Evolutionary conservation across 2,888 invertebrate species (phyloP).

Genomic region (Flexamia atlantica): DNA sequence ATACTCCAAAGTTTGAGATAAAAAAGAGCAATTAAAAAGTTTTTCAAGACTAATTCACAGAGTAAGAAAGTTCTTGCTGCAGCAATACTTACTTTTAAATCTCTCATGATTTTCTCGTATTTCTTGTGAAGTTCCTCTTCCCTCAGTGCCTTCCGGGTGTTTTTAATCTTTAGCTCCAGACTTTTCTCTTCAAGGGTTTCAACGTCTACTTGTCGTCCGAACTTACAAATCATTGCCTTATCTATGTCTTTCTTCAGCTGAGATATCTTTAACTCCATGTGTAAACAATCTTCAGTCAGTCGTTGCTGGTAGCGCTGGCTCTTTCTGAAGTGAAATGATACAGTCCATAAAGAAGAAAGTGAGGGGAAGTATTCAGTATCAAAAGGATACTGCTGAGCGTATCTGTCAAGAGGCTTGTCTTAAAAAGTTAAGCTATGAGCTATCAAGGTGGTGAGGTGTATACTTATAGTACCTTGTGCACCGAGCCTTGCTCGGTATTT

Average conservation of each 20-base stretch:
- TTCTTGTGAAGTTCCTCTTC: conserved; percentile 57
- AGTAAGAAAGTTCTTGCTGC: too few relatives aligned
- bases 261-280: conserved; percentile 46
- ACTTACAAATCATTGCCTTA: conserved; percentile 61
- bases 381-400: too few relatives aligned
- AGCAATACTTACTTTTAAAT: conserved; percentile 37
- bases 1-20: too few relatives aligned
- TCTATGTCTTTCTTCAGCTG: conserved; percentile 60
- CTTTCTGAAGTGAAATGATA: conserved; percentile 41
- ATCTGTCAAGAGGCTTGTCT: too few relatives aligned
- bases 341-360: too few relatives aligned
- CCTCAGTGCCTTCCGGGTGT: conserved; percentile 6
- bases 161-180: conserved; percentile 38
- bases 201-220: conserved; percentile 59
- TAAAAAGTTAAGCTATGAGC: too few relatives aligned
- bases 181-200: conserved; percentile 58
- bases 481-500: too few relatives aligned
- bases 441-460: too few relatives aligned
- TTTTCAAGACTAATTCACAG: too few relatives aligned
- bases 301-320: conserved; percentile 55
- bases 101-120: conserved; percentile 50
- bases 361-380: too few relatives aligned
- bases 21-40: too few relatives aligned
- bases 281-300: conserved; percentile 43
- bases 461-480: too few relatives aligned